These are phyloP conservation scores for Idaea biselata DNA, from an alignment of 2,888 invertebrate species.

Conservation along the genomic window DNA sequence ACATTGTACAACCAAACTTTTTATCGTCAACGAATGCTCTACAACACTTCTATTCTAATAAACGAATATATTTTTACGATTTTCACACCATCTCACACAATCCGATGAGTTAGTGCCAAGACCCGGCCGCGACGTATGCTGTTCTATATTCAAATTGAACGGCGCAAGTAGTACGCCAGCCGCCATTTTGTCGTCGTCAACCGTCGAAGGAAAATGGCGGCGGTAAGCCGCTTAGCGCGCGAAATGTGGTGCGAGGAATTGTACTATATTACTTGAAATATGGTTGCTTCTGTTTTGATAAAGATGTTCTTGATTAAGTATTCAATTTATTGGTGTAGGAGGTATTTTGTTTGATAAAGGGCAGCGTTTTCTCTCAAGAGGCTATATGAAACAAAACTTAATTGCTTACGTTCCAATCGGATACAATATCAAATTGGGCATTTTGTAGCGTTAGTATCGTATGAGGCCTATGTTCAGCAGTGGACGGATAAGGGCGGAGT, in stretches of 20 bases:
- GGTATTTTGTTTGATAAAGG: neutral
- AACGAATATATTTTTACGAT: conserved; percentile 76
- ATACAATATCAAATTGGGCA: too few relatives aligned
- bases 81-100: conserved; percentile 73
- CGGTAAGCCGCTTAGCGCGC: conserved; percentile 50
- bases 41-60: conserved; percentile 44
- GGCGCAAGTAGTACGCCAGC: conserved; percentile 57
- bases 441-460: too few relatives aligned
- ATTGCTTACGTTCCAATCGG: too few relatives aligned
- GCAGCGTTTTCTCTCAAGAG: neutral
- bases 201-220: conserved; percentile 32
- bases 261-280: conserved; percentile 44
- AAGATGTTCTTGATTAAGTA: conserved; percentile 6
- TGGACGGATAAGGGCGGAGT: too few relatives aligned
- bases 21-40: conserved; percentile 26
- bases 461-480: too few relatives aligned
- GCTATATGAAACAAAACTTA: too few relatives aligned
- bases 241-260: conserved; percentile 46
- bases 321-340: neutral
- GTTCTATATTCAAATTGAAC: conserved; percentile 79
- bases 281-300: conserved; percentile 34
- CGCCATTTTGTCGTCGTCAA: conserved; percentile 75
- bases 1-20: conserved; percentile 5
- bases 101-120: conserved; percentile 77
- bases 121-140: conserved; percentile 77